These are phyloP conservation scores for Euphysa ruthae DNA, from an alignment of 30 jellyfish, hydroid and myxozoan species.

Conservation along the genomic window DNA sequence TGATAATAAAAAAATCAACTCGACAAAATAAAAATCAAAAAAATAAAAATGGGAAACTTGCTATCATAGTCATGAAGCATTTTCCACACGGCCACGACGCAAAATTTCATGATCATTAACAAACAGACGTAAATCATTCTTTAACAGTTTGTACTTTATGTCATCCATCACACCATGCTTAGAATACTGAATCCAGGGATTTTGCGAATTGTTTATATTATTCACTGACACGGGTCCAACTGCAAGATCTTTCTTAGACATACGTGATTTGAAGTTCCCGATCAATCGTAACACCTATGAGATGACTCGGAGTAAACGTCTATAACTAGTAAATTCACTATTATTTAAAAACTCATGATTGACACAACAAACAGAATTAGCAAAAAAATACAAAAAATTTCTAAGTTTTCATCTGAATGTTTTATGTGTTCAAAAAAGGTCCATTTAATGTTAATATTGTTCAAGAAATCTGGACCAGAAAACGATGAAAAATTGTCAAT, in stretches of 20 bases:
- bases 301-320: background rate
- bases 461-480: too few relatives aligned
- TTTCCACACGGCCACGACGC: conserved; percentile 5
- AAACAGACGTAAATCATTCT: background rate
- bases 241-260: too few relatives aligned
- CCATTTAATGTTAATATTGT: too few relatives aligned
- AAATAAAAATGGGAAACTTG: conserved; percentile 15
- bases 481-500: too few relatives aligned
- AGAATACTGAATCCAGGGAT: too few relatives aligned
- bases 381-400: background rate
- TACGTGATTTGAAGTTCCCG: too few relatives aligned
- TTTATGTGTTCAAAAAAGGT: too few relatives aligned
- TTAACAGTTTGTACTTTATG: background rate
- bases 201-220: too few relatives aligned
- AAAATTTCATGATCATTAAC: background rate
- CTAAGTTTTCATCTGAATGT: background rate
- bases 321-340: too few relatives aligned
- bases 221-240: too few relatives aligned
- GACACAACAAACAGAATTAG: background rate
- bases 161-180: too few relatives aligned
- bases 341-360: background rate
- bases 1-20: background rate
- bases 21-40: background rate
- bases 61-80: conserved; percentile 8
- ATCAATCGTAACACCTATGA: background rate